These are phyloP conservation scores for Cyclophora albipunctata DNA, from an alignment of 2,888 invertebrate genomes.

Conservation along the genomic window DNA sequence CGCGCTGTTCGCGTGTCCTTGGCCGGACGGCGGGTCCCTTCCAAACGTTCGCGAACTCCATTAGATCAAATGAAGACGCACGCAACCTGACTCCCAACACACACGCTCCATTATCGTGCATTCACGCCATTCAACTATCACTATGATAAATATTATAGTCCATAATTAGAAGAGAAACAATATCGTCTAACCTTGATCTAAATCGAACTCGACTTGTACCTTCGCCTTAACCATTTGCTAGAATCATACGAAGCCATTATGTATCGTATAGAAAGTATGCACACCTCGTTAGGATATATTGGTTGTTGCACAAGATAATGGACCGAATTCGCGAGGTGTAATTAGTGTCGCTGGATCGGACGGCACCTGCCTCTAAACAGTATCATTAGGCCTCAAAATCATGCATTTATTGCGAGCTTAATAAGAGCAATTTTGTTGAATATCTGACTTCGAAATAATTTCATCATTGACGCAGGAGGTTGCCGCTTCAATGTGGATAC, in stretches of 20 bases:
- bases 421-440: slow-evolving; percentile 32
- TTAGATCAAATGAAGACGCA: slow-evolving; percentile 9
- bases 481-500: slow-evolving; percentile 7
- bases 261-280: slow-evolving; percentile 25
- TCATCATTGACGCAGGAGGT: slow-evolving; percentile 25
- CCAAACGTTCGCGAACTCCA: slow-evolving; percentile 28
- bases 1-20: slow-evolving; percentile 37
- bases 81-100: neutral
- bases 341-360: slow-evolving; percentile 24
- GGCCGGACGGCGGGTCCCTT: slow-evolving; percentile 44
- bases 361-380: slow-evolving; percentile 11
- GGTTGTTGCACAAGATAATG: slow-evolving; percentile 15
- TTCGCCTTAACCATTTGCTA: slow-evolving; percentile 36
- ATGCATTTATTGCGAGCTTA: slow-evolving; percentile 23
- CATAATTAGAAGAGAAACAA: slow-evolving; percentile 54
- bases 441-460: slow-evolving; percentile 33
- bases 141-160: slow-evolving; percentile 34
- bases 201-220: slow-evolving; percentile 34
- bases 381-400: slow-evolving; percentile 23
- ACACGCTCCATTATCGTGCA: slow-evolving; percentile 4
- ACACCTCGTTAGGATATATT: slow-evolving; percentile 12
- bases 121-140: slow-evolving; percentile 22
- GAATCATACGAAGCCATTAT: slow-evolving; percentile 23
- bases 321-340: slow-evolving; percentile 14
- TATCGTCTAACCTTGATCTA: slow-evolving; percentile 61